phyloP scores from a whole-genome alignment of 2,797 vertebrate species.

The Megalops cyprinoides region DNA sequence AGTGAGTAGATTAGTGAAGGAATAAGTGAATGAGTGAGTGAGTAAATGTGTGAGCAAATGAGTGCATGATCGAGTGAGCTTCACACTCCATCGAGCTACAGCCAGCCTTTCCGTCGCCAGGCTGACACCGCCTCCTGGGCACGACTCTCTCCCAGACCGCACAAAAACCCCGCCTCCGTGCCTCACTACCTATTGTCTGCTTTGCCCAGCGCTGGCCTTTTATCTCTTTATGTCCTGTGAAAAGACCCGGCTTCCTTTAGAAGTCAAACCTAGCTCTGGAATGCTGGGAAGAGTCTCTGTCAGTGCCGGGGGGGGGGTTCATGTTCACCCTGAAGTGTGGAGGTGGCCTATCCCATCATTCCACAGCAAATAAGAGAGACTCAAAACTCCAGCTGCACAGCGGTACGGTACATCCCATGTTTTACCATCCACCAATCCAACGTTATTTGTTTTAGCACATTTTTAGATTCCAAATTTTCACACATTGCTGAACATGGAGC shows the following conservation, averaged over 20 bases:
- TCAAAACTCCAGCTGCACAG: too few relatives aligned
- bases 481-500: too few relatives aligned
- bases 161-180: not conserved
- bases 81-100: not conserved
- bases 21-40: not conserved
- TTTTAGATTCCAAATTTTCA: too few relatives aligned
- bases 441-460: too few relatives aligned
- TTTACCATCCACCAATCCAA: too few relatives aligned
- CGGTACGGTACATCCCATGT: too few relatives aligned
- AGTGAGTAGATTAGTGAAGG: too few relatives aligned
- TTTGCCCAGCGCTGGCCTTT: not conserved
- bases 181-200: conserved; percentile 3
- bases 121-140: conserved; percentile 6
- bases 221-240: conserved; percentile 12
- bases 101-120: not conserved
- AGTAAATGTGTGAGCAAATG: conserved; percentile 1
- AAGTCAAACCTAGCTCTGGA: conserved; percentile 7
- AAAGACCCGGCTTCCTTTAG: conserved; percentile 23
- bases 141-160: not conserved
- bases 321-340: conserved; percentile 6
- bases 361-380: too few relatives aligned
- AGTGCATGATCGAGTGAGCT: not conserved
- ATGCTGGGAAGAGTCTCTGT: not conserved
- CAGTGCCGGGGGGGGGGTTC: not conserved
- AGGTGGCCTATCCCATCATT: not conserved